Evolutionary conservation across 2,113 vertebrate species (phyloP).

Genomic region (Mesembrinibis cayennensis): DNA sequence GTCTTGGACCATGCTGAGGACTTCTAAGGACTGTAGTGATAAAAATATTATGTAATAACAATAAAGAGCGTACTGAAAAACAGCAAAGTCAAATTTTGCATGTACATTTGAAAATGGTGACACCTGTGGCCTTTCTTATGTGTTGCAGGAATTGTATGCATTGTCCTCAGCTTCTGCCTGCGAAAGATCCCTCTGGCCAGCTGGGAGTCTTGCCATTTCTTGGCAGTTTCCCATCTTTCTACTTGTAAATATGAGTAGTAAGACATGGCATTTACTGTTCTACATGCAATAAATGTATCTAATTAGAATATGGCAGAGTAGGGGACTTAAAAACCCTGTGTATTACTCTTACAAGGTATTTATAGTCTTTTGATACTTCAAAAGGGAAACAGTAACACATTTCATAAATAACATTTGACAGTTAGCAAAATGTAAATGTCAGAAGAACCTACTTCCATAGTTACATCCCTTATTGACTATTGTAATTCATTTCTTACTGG

Average conservation of each 20-base stretch:
- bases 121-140: neutral
- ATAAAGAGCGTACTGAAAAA: neutral
- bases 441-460: conserved; percentile 16
- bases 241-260: neutral
- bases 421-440: conserved; percentile 32
- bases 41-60: neutral
- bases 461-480: neutral
- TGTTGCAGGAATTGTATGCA: accelerated
- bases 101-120: neutral
- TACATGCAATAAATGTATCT: conserved; percentile 3
- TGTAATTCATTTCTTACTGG: conserved; percentile 46
- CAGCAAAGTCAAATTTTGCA: neutral
- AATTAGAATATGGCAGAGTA: neutral
- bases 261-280: neutral
- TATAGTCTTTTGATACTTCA: neutral
- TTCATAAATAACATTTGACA: neutral
- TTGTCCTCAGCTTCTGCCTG: neutral
- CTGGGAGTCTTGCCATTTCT: neutral
- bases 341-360: neutral
- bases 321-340: neutral
- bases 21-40: neutral
- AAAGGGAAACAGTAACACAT: conserved; percentile 13
- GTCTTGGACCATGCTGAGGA: neutral
- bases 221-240: neutral
- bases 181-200: neutral